A percentile compares a stretch with the other conserved stretches of the same genome.
Evolutionary conservation across 2,797 vertebrate genomes (phyloP).

Genomic region (Oceanodroma leucorhoa): DNA sequence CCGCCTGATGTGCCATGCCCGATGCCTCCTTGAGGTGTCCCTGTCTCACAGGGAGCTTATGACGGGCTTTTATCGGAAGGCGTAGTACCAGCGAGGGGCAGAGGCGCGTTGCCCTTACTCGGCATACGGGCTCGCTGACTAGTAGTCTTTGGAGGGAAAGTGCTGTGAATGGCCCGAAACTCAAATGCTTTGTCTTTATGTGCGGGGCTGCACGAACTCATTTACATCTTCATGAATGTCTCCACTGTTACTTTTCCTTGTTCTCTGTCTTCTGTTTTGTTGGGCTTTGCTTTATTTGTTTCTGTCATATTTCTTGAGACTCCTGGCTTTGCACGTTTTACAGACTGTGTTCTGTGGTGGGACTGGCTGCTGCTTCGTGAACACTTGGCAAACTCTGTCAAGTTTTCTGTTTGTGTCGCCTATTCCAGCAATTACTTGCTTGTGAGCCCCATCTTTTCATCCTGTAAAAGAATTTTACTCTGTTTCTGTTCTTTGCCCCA

Average conservation of each 20-base stretch:
- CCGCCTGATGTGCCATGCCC: fast-evolving
- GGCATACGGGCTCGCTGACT: fast-evolving
- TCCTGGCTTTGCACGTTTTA: background rate
- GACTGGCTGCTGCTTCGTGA: background rate
- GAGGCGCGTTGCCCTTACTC: background rate
- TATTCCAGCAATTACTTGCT: background rate
- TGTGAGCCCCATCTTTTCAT: background rate
- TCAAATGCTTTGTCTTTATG: fast-evolving
- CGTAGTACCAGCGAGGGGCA: background rate
- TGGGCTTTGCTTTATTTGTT: background rate
- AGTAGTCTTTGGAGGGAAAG: fast-evolving
- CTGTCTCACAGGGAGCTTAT: fast-evolving
- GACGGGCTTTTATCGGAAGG: fast-evolving
- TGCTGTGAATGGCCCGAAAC: background rate
- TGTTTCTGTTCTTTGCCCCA: background rate
- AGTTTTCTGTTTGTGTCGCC: background rate
- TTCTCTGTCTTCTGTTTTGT: background rate
- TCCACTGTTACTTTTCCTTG: background rate
- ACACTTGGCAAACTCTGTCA: background rate
- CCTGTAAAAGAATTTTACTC: background rate
- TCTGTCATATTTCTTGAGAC: background rate
- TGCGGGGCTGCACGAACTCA: background rate
- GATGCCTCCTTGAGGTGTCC: fast-evolving
- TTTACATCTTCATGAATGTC: background rate
- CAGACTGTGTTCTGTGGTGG: background rate